Conservation (phyloP, 1,140 invertebrate genomes). For the Drosophila orosa region DNA sequence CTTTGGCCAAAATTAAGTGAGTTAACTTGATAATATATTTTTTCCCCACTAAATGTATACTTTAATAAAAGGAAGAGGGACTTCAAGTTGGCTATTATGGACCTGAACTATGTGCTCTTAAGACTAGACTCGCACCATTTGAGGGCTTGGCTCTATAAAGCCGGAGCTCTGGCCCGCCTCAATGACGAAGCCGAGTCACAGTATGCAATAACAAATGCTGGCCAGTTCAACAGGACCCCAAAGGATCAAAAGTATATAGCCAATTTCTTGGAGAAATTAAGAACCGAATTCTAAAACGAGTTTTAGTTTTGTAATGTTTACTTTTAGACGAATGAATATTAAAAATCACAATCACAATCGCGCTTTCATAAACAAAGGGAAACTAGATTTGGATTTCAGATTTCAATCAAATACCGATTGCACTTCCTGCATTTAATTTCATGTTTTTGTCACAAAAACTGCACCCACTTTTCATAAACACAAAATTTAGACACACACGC, state of each 20-base stretch:
- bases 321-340: constrained; percentile 1
- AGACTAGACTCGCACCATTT: constrained; percentile 20
- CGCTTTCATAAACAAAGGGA: neutral
- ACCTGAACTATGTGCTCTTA: constrained; percentile 44
- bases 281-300: constrained; percentile 30
- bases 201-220: constrained; percentile 29
- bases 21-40: neutral
- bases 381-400: constrained; percentile 1
- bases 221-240: constrained; percentile 14
- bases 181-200: constrained; percentile 43
- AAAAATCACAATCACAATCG: constrained; percentile 6
- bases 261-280: constrained; percentile 42
- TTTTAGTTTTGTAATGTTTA: neutral
- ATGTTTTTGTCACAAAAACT: constrained; percentile 35
- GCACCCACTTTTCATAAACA: constrained; percentile 51
- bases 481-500: constrained; percentile 21
- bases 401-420: constrained; percentile 35
- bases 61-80: neutral
- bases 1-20: constrained; percentile 56
- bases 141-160: constrained; percentile 55
- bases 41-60: constrained; percentile 21
- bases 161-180: constrained; percentile 44
- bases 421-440: constrained; percentile 39
- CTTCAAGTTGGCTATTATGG: constrained; percentile 27
- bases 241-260: constrained; percentile 40